A percentile compares a stretch with the other conserved stretches of the same genome.
Conservation (phyloP, 2,113 vertebrate species). For the Macquaria australasica region DNA sequence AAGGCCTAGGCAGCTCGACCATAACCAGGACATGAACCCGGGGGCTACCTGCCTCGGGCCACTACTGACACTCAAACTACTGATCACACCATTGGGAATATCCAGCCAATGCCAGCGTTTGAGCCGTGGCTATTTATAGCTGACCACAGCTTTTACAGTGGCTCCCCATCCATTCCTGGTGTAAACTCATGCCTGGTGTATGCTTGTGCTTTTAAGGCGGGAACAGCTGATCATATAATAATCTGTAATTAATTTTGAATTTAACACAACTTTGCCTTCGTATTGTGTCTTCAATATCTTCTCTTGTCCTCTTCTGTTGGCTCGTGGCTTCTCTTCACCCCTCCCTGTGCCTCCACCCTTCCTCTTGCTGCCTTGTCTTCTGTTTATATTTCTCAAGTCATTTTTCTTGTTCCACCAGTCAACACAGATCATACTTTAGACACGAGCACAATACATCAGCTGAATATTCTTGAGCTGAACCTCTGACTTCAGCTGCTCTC, state of each 20-base stretch:
- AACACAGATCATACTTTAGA: constrained; percentile 43
- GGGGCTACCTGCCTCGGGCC: constrained; percentile 61
- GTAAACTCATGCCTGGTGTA: constrained; percentile 18
- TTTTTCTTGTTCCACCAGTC: constrained; percentile 45
- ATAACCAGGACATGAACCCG: constrained; percentile 59
- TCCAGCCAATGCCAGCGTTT: constrained; percentile 37
- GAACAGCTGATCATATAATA: constrained; percentile 5
- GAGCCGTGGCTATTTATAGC: constrained; percentile 54
- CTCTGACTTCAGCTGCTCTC: neutral
- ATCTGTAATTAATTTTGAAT: constrained; percentile 13
- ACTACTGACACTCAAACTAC: constrained; percentile 52
- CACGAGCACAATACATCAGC: constrained; percentile 32
- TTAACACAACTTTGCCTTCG: neutral
- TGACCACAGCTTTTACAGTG: constrained; percentile 21
- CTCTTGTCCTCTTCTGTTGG: constrained; percentile 8
- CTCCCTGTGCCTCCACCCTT: constrained; percentile 26
- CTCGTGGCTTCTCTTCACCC: neutral
- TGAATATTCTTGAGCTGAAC: constrained; percentile 15
- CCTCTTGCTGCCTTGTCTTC: constrained; percentile 28
- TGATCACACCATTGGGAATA: constrained; percentile 63
- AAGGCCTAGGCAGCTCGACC: constrained; percentile 39
- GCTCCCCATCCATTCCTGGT: constrained; percentile 25
- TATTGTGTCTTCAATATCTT: neutral
- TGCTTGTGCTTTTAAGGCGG: neutral
- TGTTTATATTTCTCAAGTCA: constrained; percentile 53